Evolutionary conservation across 2,797 vertebrate species (phyloP).

Genomic region (Podargus strigoides): DNA sequence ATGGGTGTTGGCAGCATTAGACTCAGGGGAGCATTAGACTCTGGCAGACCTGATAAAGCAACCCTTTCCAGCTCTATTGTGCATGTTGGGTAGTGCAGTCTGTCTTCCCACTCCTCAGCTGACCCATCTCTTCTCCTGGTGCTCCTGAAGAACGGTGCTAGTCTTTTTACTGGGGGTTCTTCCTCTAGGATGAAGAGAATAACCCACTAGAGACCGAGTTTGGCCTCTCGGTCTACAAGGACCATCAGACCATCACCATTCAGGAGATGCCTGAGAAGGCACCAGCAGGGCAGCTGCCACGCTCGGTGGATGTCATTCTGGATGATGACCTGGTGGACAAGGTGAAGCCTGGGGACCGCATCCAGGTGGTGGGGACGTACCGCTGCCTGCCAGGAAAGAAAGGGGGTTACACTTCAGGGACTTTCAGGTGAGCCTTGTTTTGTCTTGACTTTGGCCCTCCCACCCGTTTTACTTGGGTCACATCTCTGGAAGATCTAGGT

Average conservation of each 20-base stretch:
- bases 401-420: conserved; percentile 92
- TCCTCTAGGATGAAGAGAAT: conserved; percentile 91
- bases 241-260: conserved; percentile 95
- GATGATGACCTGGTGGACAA: conserved; percentile 93
- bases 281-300: conserved; percentile 93
- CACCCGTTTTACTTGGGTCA: neutral
- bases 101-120: neutral
- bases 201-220: conserved; percentile 96
- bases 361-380: conserved; percentile 92
- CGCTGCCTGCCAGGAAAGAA: conserved; percentile 95
- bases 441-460: neutral
- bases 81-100: neutral
- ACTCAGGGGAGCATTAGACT: neutral
- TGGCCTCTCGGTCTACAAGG: conserved; percentile 92
- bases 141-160: neutral
- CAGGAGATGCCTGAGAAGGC: conserved; percentile 99
- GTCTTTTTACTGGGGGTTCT: neutral
- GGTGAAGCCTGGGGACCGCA: conserved; percentile 91
- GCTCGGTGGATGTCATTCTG: conserved; percentile 92
- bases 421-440: conserved; percentile 83
- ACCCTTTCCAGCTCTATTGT: neutral
- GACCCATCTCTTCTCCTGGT: neutral
- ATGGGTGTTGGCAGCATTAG: neutral
- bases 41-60: neutral
- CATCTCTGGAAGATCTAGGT: neutral